Evolutionary conservation across 2,113 vertebrate genomes (phyloP).

Genomic region (Guaruba guarouba): DNA sequence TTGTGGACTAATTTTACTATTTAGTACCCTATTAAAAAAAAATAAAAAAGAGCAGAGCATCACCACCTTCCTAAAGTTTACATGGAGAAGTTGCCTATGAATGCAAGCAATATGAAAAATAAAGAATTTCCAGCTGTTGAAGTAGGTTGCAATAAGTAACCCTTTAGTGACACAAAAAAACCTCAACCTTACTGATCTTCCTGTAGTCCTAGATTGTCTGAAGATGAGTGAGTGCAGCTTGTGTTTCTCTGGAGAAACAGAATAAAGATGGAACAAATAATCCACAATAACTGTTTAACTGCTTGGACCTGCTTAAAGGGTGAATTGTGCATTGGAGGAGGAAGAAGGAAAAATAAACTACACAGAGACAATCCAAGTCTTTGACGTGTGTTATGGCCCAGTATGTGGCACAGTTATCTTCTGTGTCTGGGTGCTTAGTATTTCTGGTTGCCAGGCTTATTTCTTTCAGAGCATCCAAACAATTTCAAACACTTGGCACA

Average conservation of each 20-base stretch:
- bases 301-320: neutral
- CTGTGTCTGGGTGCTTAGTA: neutral
- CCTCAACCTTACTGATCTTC: neutral
- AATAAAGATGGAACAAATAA: neutral
- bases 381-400: neutral
- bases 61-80: neutral
- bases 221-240: neutral
- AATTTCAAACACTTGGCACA: neutral
- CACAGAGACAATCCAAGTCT: neutral
- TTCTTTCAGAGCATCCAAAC: neutral
- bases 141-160: neutral
- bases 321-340: neutral
- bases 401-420: neutral
- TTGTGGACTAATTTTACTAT: neutral
- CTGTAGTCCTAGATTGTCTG: neutral
- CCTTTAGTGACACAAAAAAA: neutral
- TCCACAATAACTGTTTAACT: neutral
- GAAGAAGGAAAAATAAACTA: neutral
- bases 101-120: neutral
- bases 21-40: neutral
- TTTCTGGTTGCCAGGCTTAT: neutral
- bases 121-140: neutral
- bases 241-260: neutral
- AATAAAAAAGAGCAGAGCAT: neutral
- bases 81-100: neutral